Conservation (phyloP, 1,140 invertebrate species). For the Ptiloglossa arizonensis region DNA sequence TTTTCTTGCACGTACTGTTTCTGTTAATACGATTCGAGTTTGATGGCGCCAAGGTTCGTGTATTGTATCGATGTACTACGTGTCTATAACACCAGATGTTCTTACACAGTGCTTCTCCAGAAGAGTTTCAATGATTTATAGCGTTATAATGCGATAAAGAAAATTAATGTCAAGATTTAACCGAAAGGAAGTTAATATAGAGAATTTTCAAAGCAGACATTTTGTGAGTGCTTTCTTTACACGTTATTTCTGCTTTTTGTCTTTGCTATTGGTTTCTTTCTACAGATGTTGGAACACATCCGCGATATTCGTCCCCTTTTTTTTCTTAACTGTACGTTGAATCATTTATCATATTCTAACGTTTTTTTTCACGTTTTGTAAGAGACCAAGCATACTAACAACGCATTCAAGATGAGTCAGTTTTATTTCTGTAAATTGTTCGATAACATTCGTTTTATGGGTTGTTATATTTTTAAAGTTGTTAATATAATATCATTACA, state of each 20-base stretch:
- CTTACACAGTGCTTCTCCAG: slow-evolving; percentile 41
- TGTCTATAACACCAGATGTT: slow-evolving; percentile 45
- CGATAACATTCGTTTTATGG: slow-evolving; percentile 7
- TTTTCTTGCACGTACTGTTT: slow-evolving; percentile 43
- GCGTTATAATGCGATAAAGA: slow-evolving; percentile 36
- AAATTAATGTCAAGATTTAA: slow-evolving; percentile 48
- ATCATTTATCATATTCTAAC: not conserved
- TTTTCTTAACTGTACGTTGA: not conserved
- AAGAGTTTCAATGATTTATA: slow-evolving; percentile 43
- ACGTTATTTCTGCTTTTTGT: slow-evolving; percentile 38
- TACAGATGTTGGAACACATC: not conserved
- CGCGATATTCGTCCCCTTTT: not conserved
- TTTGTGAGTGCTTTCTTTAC: slow-evolving; percentile 41
- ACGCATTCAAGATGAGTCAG: not conserved
- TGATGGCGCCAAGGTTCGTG: slow-evolving; percentile 43
- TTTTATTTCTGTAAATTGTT: slow-evolving; percentile 29
- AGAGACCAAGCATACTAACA: not conserved
- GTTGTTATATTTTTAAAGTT: slow-evolving; percentile 34
- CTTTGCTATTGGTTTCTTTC: slow-evolving; percentile 9
- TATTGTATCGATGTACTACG: slow-evolving; percentile 49
- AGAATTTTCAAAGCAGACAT: slow-evolving; percentile 49
- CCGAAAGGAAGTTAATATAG: slow-evolving; percentile 47
- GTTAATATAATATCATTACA: slow-evolving; percentile 21
- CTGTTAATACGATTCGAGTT: slow-evolving; percentile 30
- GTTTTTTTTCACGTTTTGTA: not conserved